phyloP scores from a whole-genome alignment of 2,888 invertebrate species.

The Tachina fera region DNA sequence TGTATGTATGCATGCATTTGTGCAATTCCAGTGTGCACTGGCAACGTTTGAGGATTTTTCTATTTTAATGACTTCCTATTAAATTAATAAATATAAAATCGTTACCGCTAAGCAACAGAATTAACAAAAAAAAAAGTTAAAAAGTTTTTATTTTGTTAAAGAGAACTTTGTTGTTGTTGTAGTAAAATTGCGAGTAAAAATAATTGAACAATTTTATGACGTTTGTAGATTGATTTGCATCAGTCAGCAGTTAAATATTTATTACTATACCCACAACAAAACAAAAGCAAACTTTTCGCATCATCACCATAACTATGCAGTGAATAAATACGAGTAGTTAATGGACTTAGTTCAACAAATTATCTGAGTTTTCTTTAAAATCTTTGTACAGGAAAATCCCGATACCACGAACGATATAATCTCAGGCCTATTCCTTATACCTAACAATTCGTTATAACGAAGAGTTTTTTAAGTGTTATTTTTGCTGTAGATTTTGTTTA shows the following conservation, averaged over 20 bases:
- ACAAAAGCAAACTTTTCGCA: too few species aligned
- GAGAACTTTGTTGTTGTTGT: background rate
- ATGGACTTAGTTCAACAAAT: too few species aligned
- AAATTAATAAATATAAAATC: slow-evolving; percentile 24
- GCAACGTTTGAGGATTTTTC: slow-evolving; percentile 15
- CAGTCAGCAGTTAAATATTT: background rate
- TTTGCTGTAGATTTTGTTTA: too few species aligned
- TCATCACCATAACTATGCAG: too few species aligned
- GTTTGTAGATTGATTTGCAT: slow-evolving; percentile 7
- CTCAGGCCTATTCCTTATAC: too few species aligned
- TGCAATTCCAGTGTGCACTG: slow-evolving; percentile 11
- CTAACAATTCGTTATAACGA: too few species aligned
- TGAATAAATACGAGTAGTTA: too few species aligned
- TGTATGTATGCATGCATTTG: background rate
- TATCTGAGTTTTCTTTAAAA: too few species aligned
- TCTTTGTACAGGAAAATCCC: too few species aligned
- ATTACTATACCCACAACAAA: background rate
- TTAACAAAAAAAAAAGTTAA: background rate
- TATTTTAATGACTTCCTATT: slow-evolving; percentile 46
- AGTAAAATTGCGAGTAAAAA: background rate
- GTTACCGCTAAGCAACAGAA: slow-evolving; percentile 18
- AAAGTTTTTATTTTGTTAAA: slow-evolving; percentile 1
- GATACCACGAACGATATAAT: too few species aligned
- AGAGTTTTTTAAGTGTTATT: too few species aligned
- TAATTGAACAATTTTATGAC: slow-evolving; percentile 7